Evolutionary conservation across 2,888 invertebrate genomes (phyloP), one percentile per base, ranked within the genome.

Genomic region (Parnassius apollo): DNA sequence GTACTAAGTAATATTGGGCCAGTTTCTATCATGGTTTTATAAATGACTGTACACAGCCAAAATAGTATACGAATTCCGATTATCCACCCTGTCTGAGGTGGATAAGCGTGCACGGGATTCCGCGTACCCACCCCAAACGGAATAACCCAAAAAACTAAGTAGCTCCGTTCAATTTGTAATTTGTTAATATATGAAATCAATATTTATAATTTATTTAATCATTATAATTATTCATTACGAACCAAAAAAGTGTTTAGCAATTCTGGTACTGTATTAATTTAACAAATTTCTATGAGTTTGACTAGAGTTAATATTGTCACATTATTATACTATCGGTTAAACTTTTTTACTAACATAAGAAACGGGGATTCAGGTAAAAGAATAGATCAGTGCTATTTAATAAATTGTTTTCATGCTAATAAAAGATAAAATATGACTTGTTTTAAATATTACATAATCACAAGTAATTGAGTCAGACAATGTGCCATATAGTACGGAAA

Each of bases 401-500:
- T 18, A 18, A 18, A 18, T 18, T 9, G 8, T 11, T 44, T 44
- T 44, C 1, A 44, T 11, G 44, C 44, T 8, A 49, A 13, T n/a
- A 13, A 7, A 9, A 49, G 49, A 49, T 12, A 46, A 49, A 12
- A 13, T 8, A n/a, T 18, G 13, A 49, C 49, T 13, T 13, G 49
- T 49, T 49, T 49, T 13, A 2, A 7, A 49, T 49, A 13, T 18
- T 9, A 35, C 13, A 2, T 49, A 13, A 49, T 49, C 49, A 13
- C n/a, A 46, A 49, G n/a, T 49, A 13, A 18, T 49, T 49, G 13
- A 9, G 49, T 49, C 2, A 49, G 9, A n/a, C 9, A 11, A 44
- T 9, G 44, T 44, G 44, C 13, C 49, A 35, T 61, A 51, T 56
- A 18, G 18, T 18, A 56, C 25, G 60, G 35, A 49, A 57, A 68